Base-by-base conservation (phyloP, 1,140 invertebrate genomes). In the Leptestheria dahalacensis region DNA sequence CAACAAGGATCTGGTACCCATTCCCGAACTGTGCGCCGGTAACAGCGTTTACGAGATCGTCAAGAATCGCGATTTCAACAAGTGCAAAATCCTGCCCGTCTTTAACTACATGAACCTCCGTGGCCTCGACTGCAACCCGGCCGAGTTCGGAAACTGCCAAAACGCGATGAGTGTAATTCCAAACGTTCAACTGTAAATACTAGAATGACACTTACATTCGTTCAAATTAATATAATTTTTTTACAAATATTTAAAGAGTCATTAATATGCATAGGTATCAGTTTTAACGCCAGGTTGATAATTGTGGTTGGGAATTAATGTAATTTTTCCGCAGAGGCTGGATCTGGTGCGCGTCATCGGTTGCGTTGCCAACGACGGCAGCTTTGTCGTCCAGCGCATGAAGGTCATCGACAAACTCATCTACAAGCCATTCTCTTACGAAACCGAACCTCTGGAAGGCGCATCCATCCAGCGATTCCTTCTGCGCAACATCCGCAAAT, bases 61-160 rank as follows among this genome's bases (percentile, higher is more conserved):
- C 52, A 68, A 68, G 61, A 59, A 62, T 48, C 55, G 64, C 46
- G 66, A 68, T 61, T 67, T 67, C 46, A 65, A 65, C 56, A 60
- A 60, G 24, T 68, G 67, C 55, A 52, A 24, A 12, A 53, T 65
- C n/a, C 63, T 64, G 48, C 63, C 67, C 28, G 62, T 65, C 28
- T 57, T 66, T 11, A 61, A 60, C 46, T 59, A 61, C 60, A 29
- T 62, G 25, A 52, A 49, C 49, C 24, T 49, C 10, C 49, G 29
- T 21, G 58, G 49, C 12, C 1, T 60, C 2, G 48, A 60, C 12
- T 60, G 58, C 58, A 29, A 52, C 25, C 4, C 33, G 15, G 25
- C 48, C 21, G 28, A 49, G 21, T 48, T 48, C 25, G n/a, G 48
- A 2, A 29, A 29, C 21, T 60, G 58, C 25, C 48, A 60, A 49